Conservation (phyloP, 2,113 vertebrate species). For the Myotis davidii region DNA sequence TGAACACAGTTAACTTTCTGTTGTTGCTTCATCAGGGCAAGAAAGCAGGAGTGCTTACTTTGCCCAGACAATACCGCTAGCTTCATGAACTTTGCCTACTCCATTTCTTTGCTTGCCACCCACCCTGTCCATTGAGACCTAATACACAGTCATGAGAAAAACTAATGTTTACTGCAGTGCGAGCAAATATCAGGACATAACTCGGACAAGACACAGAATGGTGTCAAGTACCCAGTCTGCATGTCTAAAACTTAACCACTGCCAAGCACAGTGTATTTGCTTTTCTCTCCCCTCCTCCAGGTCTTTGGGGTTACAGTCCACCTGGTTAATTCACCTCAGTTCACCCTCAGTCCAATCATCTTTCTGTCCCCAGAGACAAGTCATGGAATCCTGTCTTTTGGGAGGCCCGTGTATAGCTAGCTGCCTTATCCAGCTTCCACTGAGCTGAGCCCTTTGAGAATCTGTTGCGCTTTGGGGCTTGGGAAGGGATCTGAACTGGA, state of each 20-base stretch:
- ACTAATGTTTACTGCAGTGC: not conserved
- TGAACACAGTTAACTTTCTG: not conserved
- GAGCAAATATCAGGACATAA: not conserved
- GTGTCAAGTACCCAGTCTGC: not conserved
- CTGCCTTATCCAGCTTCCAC: not conserved
- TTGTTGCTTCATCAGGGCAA: not conserved
- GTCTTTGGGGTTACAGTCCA: not conserved
- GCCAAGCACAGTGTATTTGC: not conserved
- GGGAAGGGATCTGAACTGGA: not conserved
- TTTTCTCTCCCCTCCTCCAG: not conserved
- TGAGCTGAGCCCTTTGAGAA: not conserved
- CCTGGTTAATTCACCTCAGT: not conserved
- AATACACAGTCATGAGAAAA: not conserved
- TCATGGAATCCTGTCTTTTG: not conserved
- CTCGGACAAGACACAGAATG: not conserved
- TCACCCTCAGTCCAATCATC: not conserved
- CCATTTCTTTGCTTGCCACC: not conserved
- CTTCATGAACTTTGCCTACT: not conserved
- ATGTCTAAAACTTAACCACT: conserved; percentile 7
- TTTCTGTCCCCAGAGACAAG: conserved; percentile 34
- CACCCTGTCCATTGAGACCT: not conserved
- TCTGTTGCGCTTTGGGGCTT: not conserved
- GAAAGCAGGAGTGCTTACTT: not conserved
- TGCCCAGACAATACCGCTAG: not conserved
- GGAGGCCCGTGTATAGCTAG: not conserved